phyloP scores from a whole-genome alignment of 2,888 invertebrate species.

The Lithophane semibrunnea region DNA sequence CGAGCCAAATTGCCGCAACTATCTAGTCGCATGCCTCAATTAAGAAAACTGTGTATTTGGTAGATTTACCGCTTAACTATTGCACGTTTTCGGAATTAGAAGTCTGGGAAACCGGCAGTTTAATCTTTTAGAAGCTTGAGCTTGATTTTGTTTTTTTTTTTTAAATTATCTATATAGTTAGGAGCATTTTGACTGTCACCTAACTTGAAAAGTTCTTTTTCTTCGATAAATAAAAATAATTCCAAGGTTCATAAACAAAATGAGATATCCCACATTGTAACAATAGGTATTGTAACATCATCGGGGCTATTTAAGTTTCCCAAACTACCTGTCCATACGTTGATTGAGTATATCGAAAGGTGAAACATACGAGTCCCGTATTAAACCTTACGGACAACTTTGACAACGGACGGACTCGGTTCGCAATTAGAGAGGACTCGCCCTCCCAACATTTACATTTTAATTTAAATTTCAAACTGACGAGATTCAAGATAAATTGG shows the following conservation, averaged over 20 bases:
- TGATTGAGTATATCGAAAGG: conserved; percentile 61
- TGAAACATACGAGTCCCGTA: conserved; percentile 70
- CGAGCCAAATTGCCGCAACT: conserved; percentile 69
- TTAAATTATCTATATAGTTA: too few species aligned
- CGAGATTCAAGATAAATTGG: conserved; percentile 89
- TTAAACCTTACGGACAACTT: conserved; percentile 77
- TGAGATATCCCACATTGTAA: not conserved
- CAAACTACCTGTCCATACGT: conserved; percentile 32
- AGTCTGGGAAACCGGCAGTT: not conserved
- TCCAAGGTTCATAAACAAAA: not conserved
- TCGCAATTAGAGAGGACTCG: conserved; percentile 85
- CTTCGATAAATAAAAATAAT: not conserved
- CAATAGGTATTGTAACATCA: not conserved
- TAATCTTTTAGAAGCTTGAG: not conserved
- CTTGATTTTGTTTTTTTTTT: not conserved
- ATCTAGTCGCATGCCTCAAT: conserved; percentile 54
- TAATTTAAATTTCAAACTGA: conserved; percentile 89
- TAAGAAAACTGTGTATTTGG: conserved; percentile 45
- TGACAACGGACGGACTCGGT: conserved; percentile 82
- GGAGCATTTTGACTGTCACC: not conserved
- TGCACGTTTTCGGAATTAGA: conserved; percentile 16
- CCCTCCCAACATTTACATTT: conserved; percentile 89
- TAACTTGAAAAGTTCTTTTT: not conserved
- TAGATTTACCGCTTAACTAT: conserved; percentile 25
- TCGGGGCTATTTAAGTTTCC: conserved; percentile 18